Percentiles rank a stretch among this genome's conserved stretches.
Evolutionary conservation across 2,888 invertebrate species (phyloP).

Genomic region (Enchytraeus crypticus): DNA sequence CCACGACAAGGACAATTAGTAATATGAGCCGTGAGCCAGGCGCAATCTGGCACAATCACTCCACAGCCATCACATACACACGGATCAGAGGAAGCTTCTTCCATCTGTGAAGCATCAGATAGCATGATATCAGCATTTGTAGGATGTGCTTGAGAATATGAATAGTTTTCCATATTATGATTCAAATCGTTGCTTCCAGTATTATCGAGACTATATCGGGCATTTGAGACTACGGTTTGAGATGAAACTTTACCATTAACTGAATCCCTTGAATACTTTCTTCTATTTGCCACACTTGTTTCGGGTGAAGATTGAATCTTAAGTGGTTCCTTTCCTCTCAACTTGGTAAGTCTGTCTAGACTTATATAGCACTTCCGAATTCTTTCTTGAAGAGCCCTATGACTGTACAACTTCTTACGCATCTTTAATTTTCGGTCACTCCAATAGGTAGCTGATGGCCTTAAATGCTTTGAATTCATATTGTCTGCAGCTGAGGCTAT

Average conservation of each 20-base stretch:
- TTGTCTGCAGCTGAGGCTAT: not conserved
- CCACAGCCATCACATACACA: conserved; percentile 17
- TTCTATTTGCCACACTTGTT: not conserved
- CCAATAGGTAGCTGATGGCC: too few relatives aligned
- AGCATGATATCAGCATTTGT: not conserved
- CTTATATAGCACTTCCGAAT: not conserved
- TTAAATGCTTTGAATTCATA: not conserved
- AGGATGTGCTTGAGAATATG: not conserved
- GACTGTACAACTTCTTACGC: not conserved
- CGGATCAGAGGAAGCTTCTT: not conserved
- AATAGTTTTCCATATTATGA: too few relatives aligned
- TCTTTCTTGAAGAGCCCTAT: too few relatives aligned
- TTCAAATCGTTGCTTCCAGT: not conserved
- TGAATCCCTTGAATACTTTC: not conserved
- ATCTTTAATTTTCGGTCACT: too few relatives aligned
- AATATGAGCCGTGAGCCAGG: conserved; percentile 17
- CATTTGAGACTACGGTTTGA: not conserved
- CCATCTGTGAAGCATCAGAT: not conserved
- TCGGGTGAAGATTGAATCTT: not conserved
- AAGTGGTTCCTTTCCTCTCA: not conserved
- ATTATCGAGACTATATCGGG: too few relatives aligned
- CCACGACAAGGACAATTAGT: conserved; percentile 10
- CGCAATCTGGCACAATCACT: conserved; percentile 14
- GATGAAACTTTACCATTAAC: not conserved
- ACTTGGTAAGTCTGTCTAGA: not conserved